phyloP scores from a whole-genome alignment of 2,888 invertebrate genomes.

The Drosophila emarginata region DNA sequence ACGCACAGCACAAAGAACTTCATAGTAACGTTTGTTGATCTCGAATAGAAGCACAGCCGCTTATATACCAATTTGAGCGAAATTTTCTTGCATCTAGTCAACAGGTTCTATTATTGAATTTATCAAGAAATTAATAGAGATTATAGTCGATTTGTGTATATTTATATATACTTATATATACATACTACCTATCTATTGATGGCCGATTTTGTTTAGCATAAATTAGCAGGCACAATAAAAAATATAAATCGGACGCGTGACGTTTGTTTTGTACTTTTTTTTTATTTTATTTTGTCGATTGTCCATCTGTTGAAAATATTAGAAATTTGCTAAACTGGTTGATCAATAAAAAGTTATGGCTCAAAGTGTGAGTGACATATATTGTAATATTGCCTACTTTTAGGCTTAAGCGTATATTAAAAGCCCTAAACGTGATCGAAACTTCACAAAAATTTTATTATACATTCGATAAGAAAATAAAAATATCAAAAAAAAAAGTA shows the following conservation, averaged over 20 bases:
- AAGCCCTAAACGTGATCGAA: not conserved
- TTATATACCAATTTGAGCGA: slow-evolving; percentile 24
- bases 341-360: not conserved
- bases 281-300: not conserved
- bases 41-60: slow-evolving; percentile 23
- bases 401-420: not conserved
- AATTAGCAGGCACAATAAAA: not conserved
- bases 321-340: slow-evolving; percentile 8
- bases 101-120: slow-evolving; percentile 23
- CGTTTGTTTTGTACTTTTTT: slow-evolving; percentile 7
- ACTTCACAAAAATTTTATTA: too few relatives aligned
- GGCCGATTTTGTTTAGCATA: slow-evolving; percentile 12
- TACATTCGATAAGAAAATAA: too few relatives aligned
- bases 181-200: not conserved
- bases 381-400: not conserved
- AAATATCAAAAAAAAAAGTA: too few relatives aligned
- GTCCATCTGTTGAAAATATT: not conserved
- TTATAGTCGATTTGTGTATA: slow-evolving; percentile 10
- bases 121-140: slow-evolving; percentile 7
- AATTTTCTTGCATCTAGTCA: slow-evolving; percentile 3
- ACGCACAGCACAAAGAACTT: slow-evolving; percentile 62
- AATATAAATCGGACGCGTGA: not conserved
- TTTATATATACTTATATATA: not conserved
- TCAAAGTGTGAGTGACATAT: not conserved
- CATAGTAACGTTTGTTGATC: slow-evolving; percentile 44